Evolutionary conservation across 2,888 invertebrate genomes (phyloP), one percentile per base, ranked within the genome.

Genomic region (Cecidostiba fungosa): DNA sequence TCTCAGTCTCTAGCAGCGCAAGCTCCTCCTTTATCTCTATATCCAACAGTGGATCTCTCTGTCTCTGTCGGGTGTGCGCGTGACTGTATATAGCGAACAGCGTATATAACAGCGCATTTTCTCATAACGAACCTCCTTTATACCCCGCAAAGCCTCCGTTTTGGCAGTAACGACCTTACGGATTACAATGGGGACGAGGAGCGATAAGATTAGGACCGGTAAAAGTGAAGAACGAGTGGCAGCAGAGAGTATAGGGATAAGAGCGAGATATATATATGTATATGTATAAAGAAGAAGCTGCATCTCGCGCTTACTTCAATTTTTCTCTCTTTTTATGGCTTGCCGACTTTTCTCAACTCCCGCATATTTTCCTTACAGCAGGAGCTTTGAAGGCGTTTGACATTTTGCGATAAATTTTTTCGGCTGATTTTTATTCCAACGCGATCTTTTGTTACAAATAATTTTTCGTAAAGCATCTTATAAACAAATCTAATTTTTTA

Each of bases 101-200:
- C 16, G 14, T 62, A 43, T 62, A 43, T 77, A 77, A 50, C 47
- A 43, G 43, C 59, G 59, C 72, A 29, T 85, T 85, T 79, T 76
- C 76, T 80, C 84, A 80, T 85, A 85, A 85, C 80, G 84, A 85
- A 85, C 54, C 84, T 74, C 76, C 47, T 84, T 84, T 84, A 39
- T 66, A 59, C 39, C 62, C 76, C 23, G 80, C 50, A 85, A 79
- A 84, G 84, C 69, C 80, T 76, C 69, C 85, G 81, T 85, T 85
- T 85, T 77, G 62, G 82, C 32, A 47, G 70, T 77, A 85, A 85
- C 77, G 82, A 85, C 81, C 82, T 62, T 73, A 74, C 69, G 82
- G 77, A 85, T 85, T 72, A 85, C 81, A 77, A 81, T 62, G 29
- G 80, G 36, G 62, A 69, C n/a, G 16, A 1, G 76, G 70, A 10